Evolutionary conservation across 2,888 invertebrate species (phyloP).

Genomic region (Clusia tigrina): DNA sequence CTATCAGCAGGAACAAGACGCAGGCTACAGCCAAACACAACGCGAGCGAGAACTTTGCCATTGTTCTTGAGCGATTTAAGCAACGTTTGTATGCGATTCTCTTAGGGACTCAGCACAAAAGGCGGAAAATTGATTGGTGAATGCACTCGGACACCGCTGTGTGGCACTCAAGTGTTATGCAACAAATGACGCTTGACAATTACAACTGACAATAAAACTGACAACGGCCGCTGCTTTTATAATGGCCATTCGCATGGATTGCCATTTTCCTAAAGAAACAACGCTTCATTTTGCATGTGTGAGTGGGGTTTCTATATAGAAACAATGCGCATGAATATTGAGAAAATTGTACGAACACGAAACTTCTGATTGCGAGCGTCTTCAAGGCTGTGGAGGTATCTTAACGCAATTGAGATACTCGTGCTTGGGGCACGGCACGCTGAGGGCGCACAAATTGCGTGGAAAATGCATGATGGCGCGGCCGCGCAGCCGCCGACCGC

Average conservation of each 20-base stretch:
- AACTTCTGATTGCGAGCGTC: conserved; percentile 2
- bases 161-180: conserved; percentile 16
- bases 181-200: conserved; percentile 39
- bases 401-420: not conserved
- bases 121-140: too few relatives aligned
- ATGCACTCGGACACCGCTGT: too few relatives aligned
- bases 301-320: not conserved
- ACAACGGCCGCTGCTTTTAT: conserved; percentile 52
- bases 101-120: too few relatives aligned
- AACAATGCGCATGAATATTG: conserved; percentile 31
- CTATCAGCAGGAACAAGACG: conserved; percentile 37
- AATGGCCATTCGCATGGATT: conserved; percentile 47
- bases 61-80: conserved; percentile 35
- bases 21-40: conserved; percentile 26
- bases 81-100: conserved; percentile 5
- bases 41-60: conserved; percentile 39
- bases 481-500: too few relatives aligned
- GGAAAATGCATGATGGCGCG: conserved; percentile 17
- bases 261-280: conserved; percentile 44
- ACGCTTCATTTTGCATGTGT: not conserved
- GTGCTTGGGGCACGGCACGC: not conserved
- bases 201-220: conserved; percentile 51
- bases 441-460: conserved; percentile 16
- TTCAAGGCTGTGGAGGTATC: conserved; percentile 19
- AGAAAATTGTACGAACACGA: conserved; percentile 28